phyloP scores from a whole-genome alignment of 2,113 vertebrate species.

The Excalfactoria chinensis region DNA sequence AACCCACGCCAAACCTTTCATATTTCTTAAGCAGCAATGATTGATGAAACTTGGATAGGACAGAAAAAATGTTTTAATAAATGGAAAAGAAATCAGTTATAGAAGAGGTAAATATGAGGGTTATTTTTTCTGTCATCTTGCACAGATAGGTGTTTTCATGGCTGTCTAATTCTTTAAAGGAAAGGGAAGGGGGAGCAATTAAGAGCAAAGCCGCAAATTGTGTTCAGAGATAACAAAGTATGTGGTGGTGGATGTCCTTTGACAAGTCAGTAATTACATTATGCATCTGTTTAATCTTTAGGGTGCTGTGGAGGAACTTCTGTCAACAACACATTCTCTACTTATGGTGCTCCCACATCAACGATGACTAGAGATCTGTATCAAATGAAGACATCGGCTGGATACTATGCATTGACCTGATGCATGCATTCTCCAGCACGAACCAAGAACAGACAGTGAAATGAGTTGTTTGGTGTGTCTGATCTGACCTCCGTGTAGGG shows the following conservation, averaged over 20 bases:
- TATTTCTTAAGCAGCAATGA: background rate
- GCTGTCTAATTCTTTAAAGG: background rate
- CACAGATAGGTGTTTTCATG: background rate
- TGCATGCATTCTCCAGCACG: accelerated
- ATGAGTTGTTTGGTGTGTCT: background rate
- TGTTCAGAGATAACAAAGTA: background rate
- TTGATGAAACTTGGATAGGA: background rate
- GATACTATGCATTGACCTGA: background rate
- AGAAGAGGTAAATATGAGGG: background rate
- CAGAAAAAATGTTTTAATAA: background rate
- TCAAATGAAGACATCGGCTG: background rate
- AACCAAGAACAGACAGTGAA: background rate
- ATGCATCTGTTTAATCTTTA: background rate
- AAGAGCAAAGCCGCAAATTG: background rate
- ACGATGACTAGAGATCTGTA: background rate
- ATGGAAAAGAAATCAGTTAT: background rate
- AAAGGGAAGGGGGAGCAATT: background rate
- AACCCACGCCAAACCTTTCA: background rate
- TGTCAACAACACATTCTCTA: background rate
- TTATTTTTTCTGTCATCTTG: background rate
- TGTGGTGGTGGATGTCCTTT: background rate
- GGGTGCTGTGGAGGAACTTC: background rate
- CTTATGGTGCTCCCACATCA: background rate
- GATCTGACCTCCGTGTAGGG: background rate
- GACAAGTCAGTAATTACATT: background rate